Percentiles rank a stretch among this genome's conserved stretches.
These are phyloP conservation scores for Morinoia aosen DNA, from an alignment of 2,888 invertebrate species.

Conservation along the genomic window DNA sequence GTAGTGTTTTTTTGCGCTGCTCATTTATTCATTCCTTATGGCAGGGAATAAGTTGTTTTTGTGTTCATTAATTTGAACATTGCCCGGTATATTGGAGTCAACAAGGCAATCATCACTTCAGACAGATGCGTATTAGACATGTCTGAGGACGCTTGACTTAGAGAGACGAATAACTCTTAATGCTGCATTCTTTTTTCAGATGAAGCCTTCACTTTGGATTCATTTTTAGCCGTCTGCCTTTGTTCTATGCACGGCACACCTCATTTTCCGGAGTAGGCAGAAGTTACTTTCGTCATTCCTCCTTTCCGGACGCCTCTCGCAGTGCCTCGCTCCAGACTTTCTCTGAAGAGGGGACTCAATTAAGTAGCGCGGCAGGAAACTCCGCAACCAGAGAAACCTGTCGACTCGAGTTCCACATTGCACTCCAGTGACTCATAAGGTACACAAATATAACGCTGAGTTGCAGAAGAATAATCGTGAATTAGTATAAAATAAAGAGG, in stretches of 20 bases:
- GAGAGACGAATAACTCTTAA: neutral
- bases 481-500: no score
- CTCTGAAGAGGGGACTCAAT: neutral
- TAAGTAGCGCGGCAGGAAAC: neutral
- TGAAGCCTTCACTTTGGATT: neutral
- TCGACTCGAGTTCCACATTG: neutral
- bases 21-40: neutral
- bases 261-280: neutral
- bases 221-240: neutral
- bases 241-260: neutral
- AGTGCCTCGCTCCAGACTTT: neutral
- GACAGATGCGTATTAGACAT: neutral
- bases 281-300: neutral
- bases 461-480: no score
- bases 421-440: neutral
- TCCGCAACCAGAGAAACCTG: neutral
- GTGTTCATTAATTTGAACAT: neutral
- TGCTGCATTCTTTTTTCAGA: neutral
- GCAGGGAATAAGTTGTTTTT: neutral
- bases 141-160: neutral
- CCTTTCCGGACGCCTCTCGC: neutral
- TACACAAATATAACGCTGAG: neutral
- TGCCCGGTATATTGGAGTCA: neutral
- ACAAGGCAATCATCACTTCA: neutral
- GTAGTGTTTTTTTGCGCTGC: neutral